These are phyloP conservation scores for Chrysotoxum bicinctum DNA, from an alignment of 2,888 invertebrate species.

Conservation along the genomic window DNA sequence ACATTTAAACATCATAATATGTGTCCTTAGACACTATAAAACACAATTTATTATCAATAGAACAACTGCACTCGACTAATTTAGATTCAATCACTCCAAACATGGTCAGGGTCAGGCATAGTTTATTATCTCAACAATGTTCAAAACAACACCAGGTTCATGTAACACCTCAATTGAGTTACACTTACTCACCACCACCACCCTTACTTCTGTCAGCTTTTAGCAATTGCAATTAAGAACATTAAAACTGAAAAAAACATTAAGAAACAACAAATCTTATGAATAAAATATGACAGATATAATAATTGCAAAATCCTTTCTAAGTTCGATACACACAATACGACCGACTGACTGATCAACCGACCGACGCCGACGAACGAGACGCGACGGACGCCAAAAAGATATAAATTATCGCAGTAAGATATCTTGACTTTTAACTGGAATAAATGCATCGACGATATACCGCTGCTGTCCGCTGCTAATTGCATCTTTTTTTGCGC, in stretches of 20 bases:
- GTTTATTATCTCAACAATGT: background rate
- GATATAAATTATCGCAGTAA: conserved; percentile 61
- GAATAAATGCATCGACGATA: conserved; percentile 55
- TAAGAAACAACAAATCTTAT: conserved; percentile 40
- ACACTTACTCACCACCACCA: conserved; percentile 36
- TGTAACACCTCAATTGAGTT: conserved; percentile 60
- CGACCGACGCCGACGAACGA: background rate
- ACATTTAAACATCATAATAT: conserved; percentile 52
- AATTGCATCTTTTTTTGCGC: conserved; percentile 45
- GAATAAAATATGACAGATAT: conserved; percentile 67
- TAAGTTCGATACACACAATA: background rate
- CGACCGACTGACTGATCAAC: background rate
- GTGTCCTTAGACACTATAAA: conserved; percentile 49
- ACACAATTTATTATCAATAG: conserved; percentile 40
- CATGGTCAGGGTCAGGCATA: conserved; percentile 35
- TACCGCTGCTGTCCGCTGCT: conserved; percentile 29
- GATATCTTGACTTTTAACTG: conserved; percentile 47
- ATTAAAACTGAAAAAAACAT: background rate
- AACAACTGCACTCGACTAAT: conserved; percentile 12
- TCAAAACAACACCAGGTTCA: conserved; percentile 31
- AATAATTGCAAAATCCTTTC: conserved; percentile 66
- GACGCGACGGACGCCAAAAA: conserved; percentile 44
- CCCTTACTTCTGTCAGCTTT: conserved; percentile 19
- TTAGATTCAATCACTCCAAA: conserved; percentile 44
- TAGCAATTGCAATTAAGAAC: conserved; percentile 52